phyloP scores from a whole-genome alignment of 2,888 invertebrate genomes.

The Dendrolimus pini region DNA sequence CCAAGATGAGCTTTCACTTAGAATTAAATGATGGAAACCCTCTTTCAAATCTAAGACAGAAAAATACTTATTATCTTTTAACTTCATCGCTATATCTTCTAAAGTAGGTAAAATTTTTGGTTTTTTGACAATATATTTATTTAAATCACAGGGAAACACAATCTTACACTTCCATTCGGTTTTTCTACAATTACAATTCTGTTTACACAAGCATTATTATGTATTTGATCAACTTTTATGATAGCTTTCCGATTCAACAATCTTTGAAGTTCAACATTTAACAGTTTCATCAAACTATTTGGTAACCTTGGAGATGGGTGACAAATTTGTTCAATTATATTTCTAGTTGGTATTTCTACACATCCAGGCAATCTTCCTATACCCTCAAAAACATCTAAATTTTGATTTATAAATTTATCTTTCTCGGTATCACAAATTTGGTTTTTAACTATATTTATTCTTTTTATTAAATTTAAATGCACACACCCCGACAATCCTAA shows the following conservation, averaged over 20 bases:
- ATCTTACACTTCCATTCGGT: too few relatives aligned
- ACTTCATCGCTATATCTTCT: constrained; percentile 11
- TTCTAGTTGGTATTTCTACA: constrained; percentile 2
- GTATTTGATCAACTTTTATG: constrained; percentile 9
- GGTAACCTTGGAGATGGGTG: background rate
- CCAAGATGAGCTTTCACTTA: constrained; percentile 11
- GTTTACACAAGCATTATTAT: constrained; percentile 13
- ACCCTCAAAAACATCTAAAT: constrained; percentile 1
- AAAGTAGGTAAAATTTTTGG: constrained; percentile 10
- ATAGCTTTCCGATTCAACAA: background rate
- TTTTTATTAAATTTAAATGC: constrained; percentile 5
- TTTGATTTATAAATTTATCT: constrained; percentile 1
- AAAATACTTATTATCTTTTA: constrained; percentile 11
- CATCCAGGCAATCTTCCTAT: background rate
- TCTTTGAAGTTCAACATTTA: constrained; percentile 1
- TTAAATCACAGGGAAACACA: constrained; percentile 8
- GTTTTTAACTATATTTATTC: constrained; percentile 9
- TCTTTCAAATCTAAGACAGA: constrained; percentile 13
- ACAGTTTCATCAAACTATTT: background rate
- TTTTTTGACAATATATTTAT: constrained; percentile 13
- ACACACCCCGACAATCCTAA: constrained; percentile 10
- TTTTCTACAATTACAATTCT: background rate
- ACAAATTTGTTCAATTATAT: background rate
- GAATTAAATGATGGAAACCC: constrained; percentile 11
- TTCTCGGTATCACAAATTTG: background rate